These are phyloP conservation scores for Limanda limanda DNA, from an alignment of 2,113 vertebrate genomes.

Conservation along the genomic window DNA sequence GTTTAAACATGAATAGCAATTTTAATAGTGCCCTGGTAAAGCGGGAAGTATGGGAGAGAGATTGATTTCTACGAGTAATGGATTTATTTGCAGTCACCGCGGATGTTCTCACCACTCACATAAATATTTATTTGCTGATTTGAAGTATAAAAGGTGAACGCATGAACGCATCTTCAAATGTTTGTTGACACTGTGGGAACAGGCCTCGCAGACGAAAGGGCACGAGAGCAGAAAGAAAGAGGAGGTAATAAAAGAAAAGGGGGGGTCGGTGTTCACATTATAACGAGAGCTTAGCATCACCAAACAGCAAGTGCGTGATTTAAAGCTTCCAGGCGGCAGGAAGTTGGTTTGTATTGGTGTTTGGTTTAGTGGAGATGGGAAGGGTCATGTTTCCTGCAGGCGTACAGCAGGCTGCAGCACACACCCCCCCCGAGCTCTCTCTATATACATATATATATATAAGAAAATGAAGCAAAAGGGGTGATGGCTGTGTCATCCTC, in stretches of 20 bases:
- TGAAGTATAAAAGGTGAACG: not conserved
- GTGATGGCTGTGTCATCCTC: conserved; percentile 5
- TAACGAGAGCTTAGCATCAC: not conserved
- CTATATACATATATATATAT: not conserved
- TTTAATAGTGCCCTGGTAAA: not conserved
- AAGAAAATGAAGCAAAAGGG: too few species aligned
- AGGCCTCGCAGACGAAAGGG: not conserved
- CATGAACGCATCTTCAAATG: not conserved
- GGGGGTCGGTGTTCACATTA: not conserved
- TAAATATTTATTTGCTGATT: conserved; percentile 7
- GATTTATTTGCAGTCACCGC: not conserved
- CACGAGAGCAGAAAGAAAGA: not conserved
- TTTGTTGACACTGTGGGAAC: not conserved
- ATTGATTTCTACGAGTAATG: not conserved
- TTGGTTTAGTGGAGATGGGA: conserved; percentile 41
- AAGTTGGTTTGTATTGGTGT: conserved; percentile 34
- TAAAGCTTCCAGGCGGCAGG: conserved; percentile 31
- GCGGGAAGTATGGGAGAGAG: not conserved
- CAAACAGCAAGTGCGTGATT: conserved; percentile 29
- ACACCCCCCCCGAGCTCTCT: not conserved
- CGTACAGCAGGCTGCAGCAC: not conserved
- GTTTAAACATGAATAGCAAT: not conserved
- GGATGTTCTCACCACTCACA: not conserved
- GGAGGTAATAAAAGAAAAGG: not conserved
- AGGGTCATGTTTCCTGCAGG: conserved; percentile 8